Evolutionary conservation across 2,888 invertebrate genomes (phyloP).

Genomic region (Linyphia triangularis): DNA sequence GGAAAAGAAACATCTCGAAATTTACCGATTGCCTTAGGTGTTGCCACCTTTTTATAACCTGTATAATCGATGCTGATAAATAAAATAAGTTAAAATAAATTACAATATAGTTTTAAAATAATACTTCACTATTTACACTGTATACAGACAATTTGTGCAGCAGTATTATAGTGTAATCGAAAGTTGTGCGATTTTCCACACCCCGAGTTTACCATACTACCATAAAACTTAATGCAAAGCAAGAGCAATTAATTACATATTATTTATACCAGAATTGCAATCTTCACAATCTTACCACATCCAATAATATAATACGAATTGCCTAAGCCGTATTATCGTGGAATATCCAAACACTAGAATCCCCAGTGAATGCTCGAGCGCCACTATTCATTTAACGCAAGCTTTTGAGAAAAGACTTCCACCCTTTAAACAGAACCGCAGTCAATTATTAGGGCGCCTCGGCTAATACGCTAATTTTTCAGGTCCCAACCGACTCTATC

Average conservation of each 20-base stretch:
- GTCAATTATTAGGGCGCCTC: conserved; percentile 35
- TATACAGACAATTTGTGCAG: too few relatives aligned
- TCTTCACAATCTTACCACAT: not conserved
- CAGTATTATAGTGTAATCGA: too few relatives aligned
- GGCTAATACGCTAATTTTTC: conserved; percentile 52
- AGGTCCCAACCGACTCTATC: conserved; percentile 19
- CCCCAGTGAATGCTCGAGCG: not conserved
- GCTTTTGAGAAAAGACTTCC: conserved; percentile 45
- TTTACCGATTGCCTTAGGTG: too few relatives aligned
- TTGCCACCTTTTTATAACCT: too few relatives aligned
- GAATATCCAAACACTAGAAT: not conserved
- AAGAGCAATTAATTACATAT: conserved; percentile 4
- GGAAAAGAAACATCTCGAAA: too few relatives aligned
- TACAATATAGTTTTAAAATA: too few relatives aligned
- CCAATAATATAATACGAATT: not conserved
- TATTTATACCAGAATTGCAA: not conserved
- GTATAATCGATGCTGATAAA: too few relatives aligned
- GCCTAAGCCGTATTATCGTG: not conserved
- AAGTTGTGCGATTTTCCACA: too few relatives aligned
- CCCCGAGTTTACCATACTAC: too few relatives aligned
- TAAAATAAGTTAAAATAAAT: too few relatives aligned
- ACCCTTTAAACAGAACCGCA: conserved; percentile 21
- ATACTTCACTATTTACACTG: too few relatives aligned
- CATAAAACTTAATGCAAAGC: not conserved
- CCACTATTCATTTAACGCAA: conserved; percentile 40